phyloP scores from a whole-genome alignment of 1,140 invertebrate genomes.

The Tetramorium parvispinum region DNA sequence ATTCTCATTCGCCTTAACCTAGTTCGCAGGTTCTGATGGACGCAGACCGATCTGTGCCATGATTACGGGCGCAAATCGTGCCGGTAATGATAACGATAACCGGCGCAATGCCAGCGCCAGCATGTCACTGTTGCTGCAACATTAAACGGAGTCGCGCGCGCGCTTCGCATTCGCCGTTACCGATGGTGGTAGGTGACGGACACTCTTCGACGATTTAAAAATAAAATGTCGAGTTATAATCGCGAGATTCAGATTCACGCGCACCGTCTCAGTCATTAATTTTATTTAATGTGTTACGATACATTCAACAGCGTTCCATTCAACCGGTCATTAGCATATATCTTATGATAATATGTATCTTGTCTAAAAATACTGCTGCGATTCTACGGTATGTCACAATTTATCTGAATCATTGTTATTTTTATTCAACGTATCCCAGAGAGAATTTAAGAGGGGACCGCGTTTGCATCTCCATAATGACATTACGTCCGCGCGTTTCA shows the following conservation, averaged over 20 bases:
- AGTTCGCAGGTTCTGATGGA: conserved; percentile 41
- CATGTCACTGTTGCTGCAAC: conserved; percentile 42
- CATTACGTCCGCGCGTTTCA: not conserved
- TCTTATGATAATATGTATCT: too few relatives aligned
- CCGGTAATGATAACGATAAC: conserved; percentile 58
- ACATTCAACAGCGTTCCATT: too few relatives aligned
- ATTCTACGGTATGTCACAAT: too few relatives aligned
- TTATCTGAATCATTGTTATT: too few relatives aligned
- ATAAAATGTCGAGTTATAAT: not conserved
- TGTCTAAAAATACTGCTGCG: too few relatives aligned
- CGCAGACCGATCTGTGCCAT: conserved; percentile 55
- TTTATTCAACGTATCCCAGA: too few relatives aligned
- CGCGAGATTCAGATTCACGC: not conserved
- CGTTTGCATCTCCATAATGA: not conserved
- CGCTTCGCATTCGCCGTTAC: conserved; percentile 1
- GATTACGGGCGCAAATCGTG: conserved; percentile 59
- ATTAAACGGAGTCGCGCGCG: not conserved
- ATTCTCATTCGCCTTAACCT: conserved; percentile 66
- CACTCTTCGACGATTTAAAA: not conserved
- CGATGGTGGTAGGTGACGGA: not conserved
- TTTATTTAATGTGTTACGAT: too few relatives aligned
- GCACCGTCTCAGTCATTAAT: too few relatives aligned
- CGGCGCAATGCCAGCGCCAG: conserved; percentile 50
- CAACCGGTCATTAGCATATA: too few relatives aligned
- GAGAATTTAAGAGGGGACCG: not conserved